These are phyloP conservation scores for Pristionchus fissidentatus DNA, from an alignment of 2,888 invertebrate species.

Conservation along the genomic window DNA sequence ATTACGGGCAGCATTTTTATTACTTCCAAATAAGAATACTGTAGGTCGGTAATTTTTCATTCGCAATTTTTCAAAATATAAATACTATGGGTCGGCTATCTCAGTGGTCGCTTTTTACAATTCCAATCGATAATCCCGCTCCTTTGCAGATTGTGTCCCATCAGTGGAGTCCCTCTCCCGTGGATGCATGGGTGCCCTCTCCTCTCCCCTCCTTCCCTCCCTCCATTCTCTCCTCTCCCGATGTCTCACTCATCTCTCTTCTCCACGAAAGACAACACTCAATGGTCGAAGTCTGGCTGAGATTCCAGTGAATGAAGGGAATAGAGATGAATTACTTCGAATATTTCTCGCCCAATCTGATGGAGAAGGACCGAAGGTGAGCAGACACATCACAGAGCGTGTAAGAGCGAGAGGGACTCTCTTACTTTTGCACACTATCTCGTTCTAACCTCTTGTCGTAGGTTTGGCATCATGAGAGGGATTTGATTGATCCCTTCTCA, in stretches of 20 bases:
- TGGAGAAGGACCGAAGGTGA: slow-evolving; percentile 34
- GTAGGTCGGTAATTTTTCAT: no score
- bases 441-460: no score
- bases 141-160: slow-evolving; percentile 87
- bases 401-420: no score
- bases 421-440: no score
- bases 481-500: no score
- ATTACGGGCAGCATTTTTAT: no score
- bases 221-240: slow-evolving; percentile 44
- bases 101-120: background rate
- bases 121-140: slow-evolving; percentile 79
- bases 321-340: slow-evolving; percentile 45
- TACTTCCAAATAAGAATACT: no score
- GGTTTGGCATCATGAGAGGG: no score
- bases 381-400: background rate
- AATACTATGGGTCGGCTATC: no score
- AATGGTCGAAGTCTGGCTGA: background rate
- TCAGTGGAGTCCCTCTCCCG: slow-evolving; percentile 82
- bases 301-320: background rate
- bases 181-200: slow-evolving; percentile 75
- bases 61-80: no score
- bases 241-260: slow-evolving; percentile 31
- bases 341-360: slow-evolving; percentile 22
- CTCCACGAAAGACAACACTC: background rate
- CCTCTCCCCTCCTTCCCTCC: background rate